These are phyloP conservation scores for Candidula unifasciata DNA, from an alignment of 2,888 invertebrate genomes.

Conservation along the genomic window DNA sequence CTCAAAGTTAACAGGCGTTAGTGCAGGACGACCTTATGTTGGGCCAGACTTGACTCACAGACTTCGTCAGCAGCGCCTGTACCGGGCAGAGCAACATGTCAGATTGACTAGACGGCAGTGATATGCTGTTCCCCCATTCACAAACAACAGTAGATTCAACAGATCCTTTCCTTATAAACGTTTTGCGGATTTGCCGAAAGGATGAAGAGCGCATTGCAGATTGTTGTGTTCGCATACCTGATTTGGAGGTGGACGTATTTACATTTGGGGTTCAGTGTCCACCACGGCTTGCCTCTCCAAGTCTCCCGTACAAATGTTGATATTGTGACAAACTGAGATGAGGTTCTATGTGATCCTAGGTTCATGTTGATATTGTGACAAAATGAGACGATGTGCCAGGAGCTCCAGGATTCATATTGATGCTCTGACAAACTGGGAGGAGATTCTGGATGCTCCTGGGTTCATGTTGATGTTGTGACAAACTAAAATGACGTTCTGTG, in stretches of 20 bases:
- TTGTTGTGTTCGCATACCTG: not conserved
- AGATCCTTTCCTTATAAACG: constrained; percentile 4
- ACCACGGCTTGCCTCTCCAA: not conserved
- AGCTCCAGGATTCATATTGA: too few species aligned
- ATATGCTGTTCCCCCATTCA: not conserved
- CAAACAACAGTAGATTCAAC: constrained; percentile 1
- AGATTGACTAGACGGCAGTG: not conserved
- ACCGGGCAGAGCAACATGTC: not conserved
- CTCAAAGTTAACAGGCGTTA: not conserved
- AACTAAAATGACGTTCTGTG: not conserved
- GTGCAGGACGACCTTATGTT: too few species aligned
- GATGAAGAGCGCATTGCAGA: not conserved
- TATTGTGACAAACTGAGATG: not conserved
- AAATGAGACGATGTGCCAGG: not conserved
- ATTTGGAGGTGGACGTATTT: too few species aligned
- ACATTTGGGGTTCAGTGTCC: not conserved
- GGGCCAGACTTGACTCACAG: too few species aligned
- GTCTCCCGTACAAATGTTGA: not conserved
- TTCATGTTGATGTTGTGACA: not conserved
- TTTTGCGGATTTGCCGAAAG: not conserved
- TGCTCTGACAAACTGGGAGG: not conserved
- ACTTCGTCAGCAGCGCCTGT: not conserved
- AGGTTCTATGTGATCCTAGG: too few species aligned
- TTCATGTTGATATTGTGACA: not conserved
- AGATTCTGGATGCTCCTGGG: too few species aligned